These are phyloP conservation scores for Tipula vernalis DNA, from an alignment of 2,888 invertebrate genomes.

Conservation along the genomic window DNA sequence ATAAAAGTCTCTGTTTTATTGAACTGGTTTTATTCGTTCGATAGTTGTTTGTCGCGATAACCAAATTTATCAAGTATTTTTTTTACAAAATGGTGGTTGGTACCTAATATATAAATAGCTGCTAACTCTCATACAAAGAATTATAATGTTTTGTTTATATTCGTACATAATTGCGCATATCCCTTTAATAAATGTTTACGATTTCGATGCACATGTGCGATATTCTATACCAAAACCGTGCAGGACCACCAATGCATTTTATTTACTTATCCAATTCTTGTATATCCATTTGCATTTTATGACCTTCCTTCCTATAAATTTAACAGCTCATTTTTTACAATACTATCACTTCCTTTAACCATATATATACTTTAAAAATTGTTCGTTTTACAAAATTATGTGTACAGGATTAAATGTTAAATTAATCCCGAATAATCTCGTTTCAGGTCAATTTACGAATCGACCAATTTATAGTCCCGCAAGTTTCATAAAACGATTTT, in stretches of 20 bases:
- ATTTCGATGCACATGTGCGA: neutral
- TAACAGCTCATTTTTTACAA: neutral
- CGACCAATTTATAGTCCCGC: neutral
- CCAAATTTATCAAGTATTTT: neutral
- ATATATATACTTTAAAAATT: neutral
- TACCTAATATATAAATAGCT: neutral
- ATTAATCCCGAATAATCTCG: neutral
- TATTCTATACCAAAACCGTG: neutral
- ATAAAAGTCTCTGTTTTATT: neutral
- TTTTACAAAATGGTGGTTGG: neutral
- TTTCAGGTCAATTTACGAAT: neutral
- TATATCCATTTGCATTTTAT: neutral
- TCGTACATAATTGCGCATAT: neutral
- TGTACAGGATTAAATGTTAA: neutral
- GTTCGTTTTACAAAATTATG: neutral
- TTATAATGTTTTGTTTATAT: neutral
- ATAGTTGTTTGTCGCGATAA: neutral
- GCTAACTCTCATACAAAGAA: neutral
- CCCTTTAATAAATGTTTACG: neutral
- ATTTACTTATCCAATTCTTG: neutral
- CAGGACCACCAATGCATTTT: neutral
- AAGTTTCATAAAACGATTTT: neutral
- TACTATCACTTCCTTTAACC: neutral
- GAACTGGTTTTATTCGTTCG: neutral
- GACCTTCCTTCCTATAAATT: neutral